These are phyloP conservation scores for Acanthacorydalis orientalis DNA, from an alignment of 2,888 invertebrate species.

Conservation along the genomic window DNA sequence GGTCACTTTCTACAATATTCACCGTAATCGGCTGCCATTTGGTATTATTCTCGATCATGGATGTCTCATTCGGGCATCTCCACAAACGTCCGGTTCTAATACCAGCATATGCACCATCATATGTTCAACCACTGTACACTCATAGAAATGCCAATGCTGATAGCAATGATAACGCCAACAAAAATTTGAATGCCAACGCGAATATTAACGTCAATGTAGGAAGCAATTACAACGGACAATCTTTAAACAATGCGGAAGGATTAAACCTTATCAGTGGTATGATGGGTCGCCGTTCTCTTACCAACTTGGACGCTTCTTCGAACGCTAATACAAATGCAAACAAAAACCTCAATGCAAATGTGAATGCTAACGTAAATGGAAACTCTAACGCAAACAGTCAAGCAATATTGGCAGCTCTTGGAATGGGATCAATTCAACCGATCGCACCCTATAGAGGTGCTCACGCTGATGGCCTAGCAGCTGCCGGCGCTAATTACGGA, in stretches of 20 bases:
- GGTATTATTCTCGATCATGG: not conserved
- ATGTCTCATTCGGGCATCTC: no score
- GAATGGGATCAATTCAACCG: not conserved
- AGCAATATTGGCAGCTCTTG: not conserved
- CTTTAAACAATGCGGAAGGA: not conserved
- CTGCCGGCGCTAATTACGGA: not conserved
- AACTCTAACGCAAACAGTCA: not conserved
- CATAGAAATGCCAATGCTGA: not conserved
- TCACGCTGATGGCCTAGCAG: not conserved
- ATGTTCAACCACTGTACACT: not conserved
- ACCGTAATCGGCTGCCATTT: not conserved
- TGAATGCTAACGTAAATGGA: constrained; percentile 1
- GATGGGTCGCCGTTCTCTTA: not conserved
- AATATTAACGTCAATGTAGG: not conserved
- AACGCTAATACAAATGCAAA: constrained; percentile 2
- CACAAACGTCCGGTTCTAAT: no score
- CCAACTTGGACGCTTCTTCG: not conserved
- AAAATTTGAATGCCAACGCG: not conserved
- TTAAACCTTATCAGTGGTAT: not conserved
- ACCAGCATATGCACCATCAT: not conserved
- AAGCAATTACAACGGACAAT: not conserved
- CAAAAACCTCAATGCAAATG: not conserved
- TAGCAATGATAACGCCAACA: not conserved
- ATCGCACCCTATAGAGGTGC: not conserved
- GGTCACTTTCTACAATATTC: no score